These are phyloP conservation scores for Podilymbus podiceps DNA, from an alignment of 2,113 vertebrate species.

Conservation along the genomic window DNA sequence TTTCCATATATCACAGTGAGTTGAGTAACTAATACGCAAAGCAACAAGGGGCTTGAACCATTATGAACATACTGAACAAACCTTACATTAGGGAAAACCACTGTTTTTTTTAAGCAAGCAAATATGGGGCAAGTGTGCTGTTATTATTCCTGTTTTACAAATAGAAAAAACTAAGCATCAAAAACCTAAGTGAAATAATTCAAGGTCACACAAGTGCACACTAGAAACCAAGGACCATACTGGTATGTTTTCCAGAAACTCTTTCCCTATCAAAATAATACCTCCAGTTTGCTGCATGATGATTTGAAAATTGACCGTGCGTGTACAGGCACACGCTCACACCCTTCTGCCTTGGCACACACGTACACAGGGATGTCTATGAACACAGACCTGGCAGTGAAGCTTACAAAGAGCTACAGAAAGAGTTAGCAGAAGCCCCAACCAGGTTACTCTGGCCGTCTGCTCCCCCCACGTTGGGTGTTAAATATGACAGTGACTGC, in stretches of 20 bases:
- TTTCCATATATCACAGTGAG: accelerated
- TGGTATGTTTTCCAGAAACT: neutral
- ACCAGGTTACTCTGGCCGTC: neutral
- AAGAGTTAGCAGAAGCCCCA: neutral
- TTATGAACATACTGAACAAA: neutral
- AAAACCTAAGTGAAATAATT: neutral
- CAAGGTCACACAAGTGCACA: neutral
- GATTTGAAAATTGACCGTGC: neutral
- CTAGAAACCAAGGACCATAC: neutral
- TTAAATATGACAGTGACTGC: neutral
- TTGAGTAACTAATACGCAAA: neutral
- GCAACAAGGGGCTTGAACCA: neutral
- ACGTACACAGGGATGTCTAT: accelerated
- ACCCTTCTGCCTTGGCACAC: neutral
- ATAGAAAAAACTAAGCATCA: neutral
- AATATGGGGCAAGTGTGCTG: neutral
- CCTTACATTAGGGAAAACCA: neutral
- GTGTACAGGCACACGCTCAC: accelerated
- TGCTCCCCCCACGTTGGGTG: neutral
- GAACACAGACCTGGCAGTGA: neutral
- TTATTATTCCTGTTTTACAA: neutral
- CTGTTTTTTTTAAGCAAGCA: neutral
- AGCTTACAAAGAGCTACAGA: neutral
- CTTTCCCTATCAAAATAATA: neutral
- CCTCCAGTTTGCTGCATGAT: neutral